Percentiles rank a stretch among this genome's conserved stretches.
These are phyloP conservation scores for Ceriagrion tenellum DNA, from an alignment of 2,888 invertebrate genomes.

Conservation along the genomic window DNA sequence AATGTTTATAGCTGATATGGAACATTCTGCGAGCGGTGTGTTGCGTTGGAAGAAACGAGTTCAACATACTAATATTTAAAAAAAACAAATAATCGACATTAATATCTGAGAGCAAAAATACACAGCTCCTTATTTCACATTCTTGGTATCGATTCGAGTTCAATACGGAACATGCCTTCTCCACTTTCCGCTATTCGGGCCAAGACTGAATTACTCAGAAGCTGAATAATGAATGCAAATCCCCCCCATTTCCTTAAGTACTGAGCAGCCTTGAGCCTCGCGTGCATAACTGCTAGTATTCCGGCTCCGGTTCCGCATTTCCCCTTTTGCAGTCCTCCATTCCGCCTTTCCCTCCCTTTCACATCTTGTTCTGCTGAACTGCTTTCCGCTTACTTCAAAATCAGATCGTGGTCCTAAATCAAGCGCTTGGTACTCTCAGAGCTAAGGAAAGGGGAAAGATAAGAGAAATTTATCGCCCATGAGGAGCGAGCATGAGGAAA, in stretches of 20 bases:
- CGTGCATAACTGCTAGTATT: not conserved
- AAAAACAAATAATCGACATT: too few species aligned
- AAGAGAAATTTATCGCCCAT: constrained; percentile 28
- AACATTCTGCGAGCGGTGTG: too few species aligned
- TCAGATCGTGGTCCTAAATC: not conserved
- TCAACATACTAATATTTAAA: too few species aligned
- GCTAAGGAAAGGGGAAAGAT: not conserved
- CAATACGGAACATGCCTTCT: not conserved
- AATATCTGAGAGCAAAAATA: too few species aligned
- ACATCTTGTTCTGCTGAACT: not conserved
- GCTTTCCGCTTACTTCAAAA: not conserved
- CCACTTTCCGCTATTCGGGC: not conserved
- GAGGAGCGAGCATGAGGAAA: not conserved
- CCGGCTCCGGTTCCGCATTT: not conserved
- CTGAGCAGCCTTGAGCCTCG: not conserved
- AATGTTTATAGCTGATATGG: too few species aligned
- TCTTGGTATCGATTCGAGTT: not conserved
- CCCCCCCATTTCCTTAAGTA: not conserved
- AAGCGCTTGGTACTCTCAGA: not conserved
- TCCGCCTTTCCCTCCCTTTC: not conserved
- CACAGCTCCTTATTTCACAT: too few species aligned
- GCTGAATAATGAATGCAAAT: not conserved
- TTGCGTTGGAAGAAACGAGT: too few species aligned
- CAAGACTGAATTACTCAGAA: not conserved
- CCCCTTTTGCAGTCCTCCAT: not conserved